These are phyloP conservation scores for Pristionchus arcanus DNA, from an alignment of 2,888 invertebrate species.

Conservation along the genomic window DNA sequence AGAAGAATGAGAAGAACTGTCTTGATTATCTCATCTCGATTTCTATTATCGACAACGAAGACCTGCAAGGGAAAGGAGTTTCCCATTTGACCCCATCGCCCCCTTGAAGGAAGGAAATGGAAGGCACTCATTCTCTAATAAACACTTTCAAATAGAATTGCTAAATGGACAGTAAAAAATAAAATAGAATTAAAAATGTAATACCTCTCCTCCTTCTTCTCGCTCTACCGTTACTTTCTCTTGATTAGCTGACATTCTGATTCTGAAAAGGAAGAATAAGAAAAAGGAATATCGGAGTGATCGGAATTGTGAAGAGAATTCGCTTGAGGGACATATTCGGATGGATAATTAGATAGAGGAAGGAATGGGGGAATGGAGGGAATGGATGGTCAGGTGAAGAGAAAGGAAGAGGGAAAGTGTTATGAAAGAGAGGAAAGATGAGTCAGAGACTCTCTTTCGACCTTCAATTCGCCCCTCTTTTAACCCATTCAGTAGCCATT, in stretches of 20 bases:
- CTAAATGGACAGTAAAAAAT: not conserved
- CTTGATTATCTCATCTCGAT: conserved; percentile 67
- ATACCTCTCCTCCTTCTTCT: conserved; percentile 2
- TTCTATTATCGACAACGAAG: conserved; percentile 70
- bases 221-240: not conserved
- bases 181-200: not conserved
- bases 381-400: not conserved
- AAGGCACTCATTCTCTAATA: too few species aligned
- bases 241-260: not conserved
- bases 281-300: not conserved
- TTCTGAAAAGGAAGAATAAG: not conserved
- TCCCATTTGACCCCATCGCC: not conserved
- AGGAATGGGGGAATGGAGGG: not conserved
- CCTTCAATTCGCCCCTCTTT: not conserved
- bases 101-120: not conserved
- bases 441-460: conserved; percentile 1
- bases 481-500: not conserved
- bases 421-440: conserved; percentile 24
- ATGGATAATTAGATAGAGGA: not conserved
- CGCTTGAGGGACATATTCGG: not conserved
- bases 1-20: conserved; percentile 66
- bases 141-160: not conserved
- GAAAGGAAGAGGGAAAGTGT: conserved; percentile 26
- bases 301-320: not conserved
- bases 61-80: conserved; percentile 58